A percentile compares a stretch with the other conserved stretches of the same genome.
phyloP scores from a whole-genome alignment of 1,140 invertebrate species.

The Cephus cinctus region DNA sequence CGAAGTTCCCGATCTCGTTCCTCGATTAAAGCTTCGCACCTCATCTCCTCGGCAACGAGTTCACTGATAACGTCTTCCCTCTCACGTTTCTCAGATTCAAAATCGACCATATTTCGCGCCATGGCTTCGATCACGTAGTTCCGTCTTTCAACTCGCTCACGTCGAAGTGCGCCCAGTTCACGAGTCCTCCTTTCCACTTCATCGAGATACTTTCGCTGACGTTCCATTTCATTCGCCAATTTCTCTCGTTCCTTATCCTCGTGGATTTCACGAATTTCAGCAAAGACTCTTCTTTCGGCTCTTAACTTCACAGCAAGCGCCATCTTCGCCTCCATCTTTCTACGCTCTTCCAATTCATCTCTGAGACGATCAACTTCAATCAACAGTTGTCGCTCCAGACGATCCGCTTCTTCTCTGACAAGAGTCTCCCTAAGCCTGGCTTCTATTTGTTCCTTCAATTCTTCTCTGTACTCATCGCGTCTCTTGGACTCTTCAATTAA shows the following conservation, averaged over 20 bases:
- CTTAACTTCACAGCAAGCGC: conserved; percentile 17
- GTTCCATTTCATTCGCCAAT: background rate
- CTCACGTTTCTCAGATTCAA: conserved; percentile 15
- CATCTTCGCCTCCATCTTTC: conserved; percentile 13
- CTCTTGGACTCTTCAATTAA: background rate
- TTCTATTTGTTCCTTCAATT: conserved; percentile 29
- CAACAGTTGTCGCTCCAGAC: conserved; percentile 26
- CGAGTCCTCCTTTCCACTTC: conserved; percentile 19
- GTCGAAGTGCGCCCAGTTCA: conserved; percentile 1
- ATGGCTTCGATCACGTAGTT: conserved; percentile 20
- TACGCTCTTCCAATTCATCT: conserved; percentile 22
- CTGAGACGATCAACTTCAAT: conserved; percentile 24
- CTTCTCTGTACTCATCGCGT: conserved; percentile 17
- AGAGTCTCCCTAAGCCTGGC: conserved; percentile 19
- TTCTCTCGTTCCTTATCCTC: background rate
- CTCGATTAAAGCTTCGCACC: conserved; percentile 15
- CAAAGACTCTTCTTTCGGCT: conserved; percentile 23
- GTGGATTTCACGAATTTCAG: conserved; percentile 10
- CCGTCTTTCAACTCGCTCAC: conserved; percentile 4
- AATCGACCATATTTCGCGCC: conserved; percentile 22
- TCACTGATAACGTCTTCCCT: conserved; percentile 27
- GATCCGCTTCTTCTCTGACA: conserved; percentile 18
- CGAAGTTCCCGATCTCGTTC: conserved; percentile 16
- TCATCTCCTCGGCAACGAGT: conserved; percentile 33
- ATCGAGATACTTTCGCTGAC: conserved; percentile 14